phyloP scores from a whole-genome alignment of 2,888 invertebrate genomes.

The Sarcophaga rosellei region DNA sequence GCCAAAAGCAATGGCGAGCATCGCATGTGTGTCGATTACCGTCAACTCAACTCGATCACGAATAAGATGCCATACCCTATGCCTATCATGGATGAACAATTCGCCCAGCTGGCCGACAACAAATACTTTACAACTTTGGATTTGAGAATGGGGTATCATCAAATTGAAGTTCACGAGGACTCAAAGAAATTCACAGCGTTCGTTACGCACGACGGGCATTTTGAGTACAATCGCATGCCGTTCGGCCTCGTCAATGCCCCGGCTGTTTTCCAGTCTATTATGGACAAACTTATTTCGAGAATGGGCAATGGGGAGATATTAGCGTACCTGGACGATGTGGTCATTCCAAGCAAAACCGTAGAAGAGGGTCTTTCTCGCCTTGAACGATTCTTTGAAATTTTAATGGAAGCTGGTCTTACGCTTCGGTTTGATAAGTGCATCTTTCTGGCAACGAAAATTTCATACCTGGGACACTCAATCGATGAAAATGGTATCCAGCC shows the following conservation, averaged over 20 bases:
- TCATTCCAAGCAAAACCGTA: conserved; percentile 59
- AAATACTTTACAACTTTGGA: conserved; percentile 34
- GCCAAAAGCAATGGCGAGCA: conserved; percentile 49
- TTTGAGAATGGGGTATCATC: not conserved
- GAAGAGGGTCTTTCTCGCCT: conserved; percentile 54
- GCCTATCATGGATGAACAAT: conserved; percentile 63
- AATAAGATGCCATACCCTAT: conserved; percentile 55
- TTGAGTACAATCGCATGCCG: no score
- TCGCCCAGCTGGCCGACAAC: not conserved
- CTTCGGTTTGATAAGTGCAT: conserved; percentile 63
- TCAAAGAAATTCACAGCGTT: not conserved
- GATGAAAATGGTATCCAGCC: conserved; percentile 44
- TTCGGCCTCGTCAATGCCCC: conserved; percentile 59
- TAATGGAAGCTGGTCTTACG: conserved; percentile 56
- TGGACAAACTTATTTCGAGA: conserved; percentile 45
- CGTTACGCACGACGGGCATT: no score
- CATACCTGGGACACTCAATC: conserved; percentile 60
- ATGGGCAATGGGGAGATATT: conserved; percentile 49
- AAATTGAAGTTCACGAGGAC: not conserved
- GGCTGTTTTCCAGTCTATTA: conserved; percentile 48
- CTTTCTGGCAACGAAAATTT: conserved; percentile 62
- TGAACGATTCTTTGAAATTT: conserved; percentile 50
- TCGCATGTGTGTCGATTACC: conserved; percentile 50
- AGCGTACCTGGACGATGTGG: conserved; percentile 64
- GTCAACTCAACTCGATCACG: conserved; percentile 36